A percentile compares a stretch with the other conserved stretches of the same genome.
Evolutionary conservation across 2,888 invertebrate species (phyloP).

Genomic region (Drosophila trichaetosa): DNA sequence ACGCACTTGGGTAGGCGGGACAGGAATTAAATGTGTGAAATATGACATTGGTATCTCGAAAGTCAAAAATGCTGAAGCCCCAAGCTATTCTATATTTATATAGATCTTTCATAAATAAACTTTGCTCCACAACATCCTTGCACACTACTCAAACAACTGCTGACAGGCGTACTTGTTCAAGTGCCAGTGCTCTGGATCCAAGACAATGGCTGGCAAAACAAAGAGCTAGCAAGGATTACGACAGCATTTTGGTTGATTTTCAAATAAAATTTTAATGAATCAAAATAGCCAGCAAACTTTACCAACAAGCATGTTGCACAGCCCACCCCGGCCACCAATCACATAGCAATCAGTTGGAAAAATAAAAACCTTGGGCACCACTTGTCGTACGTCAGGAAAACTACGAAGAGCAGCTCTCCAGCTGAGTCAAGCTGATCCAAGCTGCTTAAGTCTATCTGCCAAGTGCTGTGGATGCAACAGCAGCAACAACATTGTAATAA

Average conservation of each 20-base stretch:
- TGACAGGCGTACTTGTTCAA: slow-evolving; percentile 53
- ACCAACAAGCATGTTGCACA: slow-evolving; percentile 4
- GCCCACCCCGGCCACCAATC: neutral
- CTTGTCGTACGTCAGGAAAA: slow-evolving; percentile 44
- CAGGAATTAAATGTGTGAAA: slow-evolving; percentile 57
- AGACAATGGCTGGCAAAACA: slow-evolving; percentile 48
- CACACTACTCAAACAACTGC: slow-evolving; percentile 29
- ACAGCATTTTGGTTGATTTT: slow-evolving; percentile 77
- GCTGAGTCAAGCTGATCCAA: slow-evolving; percentile 37
- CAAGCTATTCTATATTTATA: slow-evolving; percentile 1
- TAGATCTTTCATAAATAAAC: slow-evolving; percentile 6
- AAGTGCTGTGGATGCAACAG: slow-evolving; percentile 32
- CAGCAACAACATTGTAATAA: slow-evolving; percentile 24
- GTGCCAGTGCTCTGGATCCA: slow-evolving; percentile 25
- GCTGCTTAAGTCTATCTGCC: slow-evolving; percentile 40
- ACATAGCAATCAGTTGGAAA: slow-evolving; percentile 28
- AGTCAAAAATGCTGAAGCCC: slow-evolving; percentile 27
- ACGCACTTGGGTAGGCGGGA: slow-evolving; percentile 51
- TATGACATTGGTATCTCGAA: slow-evolving; percentile 35
- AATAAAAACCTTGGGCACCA: slow-evolving; percentile 27
- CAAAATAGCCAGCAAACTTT: slow-evolving; percentile 47
- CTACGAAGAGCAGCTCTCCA: slow-evolving; percentile 38
- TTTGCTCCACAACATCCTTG: slow-evolving; percentile 15
- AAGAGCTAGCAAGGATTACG: slow-evolving; percentile 66
- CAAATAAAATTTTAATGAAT: slow-evolving; percentile 79